Percentiles rank a stretch among this genome's conserved stretches.
Conservation (phyloP, 2,797 vertebrate species). For the Diglossa cyanea region DNA sequence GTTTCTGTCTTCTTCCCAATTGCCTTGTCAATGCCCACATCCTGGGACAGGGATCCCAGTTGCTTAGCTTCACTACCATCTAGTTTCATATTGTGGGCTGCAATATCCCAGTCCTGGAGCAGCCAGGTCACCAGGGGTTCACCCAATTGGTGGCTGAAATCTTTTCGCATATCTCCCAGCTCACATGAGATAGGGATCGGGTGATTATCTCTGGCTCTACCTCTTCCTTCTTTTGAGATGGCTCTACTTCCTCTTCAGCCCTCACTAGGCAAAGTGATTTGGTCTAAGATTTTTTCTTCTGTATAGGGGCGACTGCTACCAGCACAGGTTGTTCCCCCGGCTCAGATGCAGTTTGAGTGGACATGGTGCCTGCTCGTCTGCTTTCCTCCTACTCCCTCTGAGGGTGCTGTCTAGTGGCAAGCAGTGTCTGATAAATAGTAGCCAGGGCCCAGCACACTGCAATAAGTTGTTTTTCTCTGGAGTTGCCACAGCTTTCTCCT, state of each 20-base stretch:
- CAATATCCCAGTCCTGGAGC: neutral
- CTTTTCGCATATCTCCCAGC: neutral
- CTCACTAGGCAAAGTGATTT: neutral
- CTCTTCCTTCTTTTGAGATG: neutral
- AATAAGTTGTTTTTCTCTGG: neutral
- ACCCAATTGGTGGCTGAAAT: neutral
- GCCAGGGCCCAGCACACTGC: neutral
- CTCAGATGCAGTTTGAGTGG: neutral
- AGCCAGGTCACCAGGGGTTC: neutral
- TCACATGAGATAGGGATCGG: too few relatives aligned
- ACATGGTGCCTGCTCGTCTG: neutral
- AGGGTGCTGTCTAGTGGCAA: neutral
- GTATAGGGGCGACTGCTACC: neutral
- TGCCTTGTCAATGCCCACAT: too few relatives aligned
- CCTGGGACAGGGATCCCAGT: too few relatives aligned
- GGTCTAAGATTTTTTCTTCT: neutral
- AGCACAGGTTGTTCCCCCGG: neutral
- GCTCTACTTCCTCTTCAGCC: neutral
- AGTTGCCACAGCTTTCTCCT: neutral
- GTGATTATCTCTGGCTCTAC: neutral
- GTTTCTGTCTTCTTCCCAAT: too few relatives aligned
- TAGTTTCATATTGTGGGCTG: neutral
- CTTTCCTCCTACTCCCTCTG: neutral
- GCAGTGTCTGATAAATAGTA: neutral
- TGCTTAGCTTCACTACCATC: neutral